A percentile compares a stretch with the other conserved stretches of the same genome.
These are phyloP conservation scores for Calameuta pallipes DNA, from an alignment of 2,888 invertebrate genomes.

Conservation along the genomic window DNA sequence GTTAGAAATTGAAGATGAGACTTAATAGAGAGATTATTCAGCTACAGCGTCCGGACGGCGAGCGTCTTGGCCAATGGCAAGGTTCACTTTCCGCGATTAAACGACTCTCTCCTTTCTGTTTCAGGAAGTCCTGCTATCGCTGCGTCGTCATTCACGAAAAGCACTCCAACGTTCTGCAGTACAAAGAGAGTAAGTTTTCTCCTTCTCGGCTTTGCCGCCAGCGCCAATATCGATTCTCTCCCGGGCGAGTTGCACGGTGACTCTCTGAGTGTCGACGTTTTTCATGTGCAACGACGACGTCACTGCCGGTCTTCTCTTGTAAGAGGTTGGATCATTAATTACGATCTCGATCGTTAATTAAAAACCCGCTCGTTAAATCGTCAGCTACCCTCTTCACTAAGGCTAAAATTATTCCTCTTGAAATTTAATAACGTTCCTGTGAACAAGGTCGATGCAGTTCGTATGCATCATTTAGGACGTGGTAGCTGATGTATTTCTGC, in stretches of 20 bases:
- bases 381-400: background rate
- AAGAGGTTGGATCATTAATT: slow-evolving; percentile 45
- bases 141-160: slow-evolving; percentile 96
- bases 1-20: background rate
- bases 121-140: slow-evolving; percentile 91
- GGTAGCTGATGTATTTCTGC: background rate
- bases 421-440: background rate
- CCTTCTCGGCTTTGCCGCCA: slow-evolving; percentile 4
- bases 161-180: slow-evolving; percentile 93
- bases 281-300: slow-evolving; percentile 17
- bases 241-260: background rate
- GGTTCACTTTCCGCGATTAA: background rate
- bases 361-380: slow-evolving; percentile 46
- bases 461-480: background rate
- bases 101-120: slow-evolving; percentile 56
- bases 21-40: background rate
- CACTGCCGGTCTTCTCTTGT: slow-evolving; percentile 6
- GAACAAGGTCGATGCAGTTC: background rate
- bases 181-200: slow-evolving; percentile 93
- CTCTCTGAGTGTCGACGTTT: background rate
- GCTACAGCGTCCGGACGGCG: background rate
- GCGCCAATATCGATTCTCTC: background rate
- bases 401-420: background rate
- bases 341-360: slow-evolving; percentile 57
- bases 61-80: background rate